These are phyloP conservation scores for Belonocnema kinseyi DNA, from an alignment of 1,140 invertebrate genomes.

Conservation along the genomic window DNA sequence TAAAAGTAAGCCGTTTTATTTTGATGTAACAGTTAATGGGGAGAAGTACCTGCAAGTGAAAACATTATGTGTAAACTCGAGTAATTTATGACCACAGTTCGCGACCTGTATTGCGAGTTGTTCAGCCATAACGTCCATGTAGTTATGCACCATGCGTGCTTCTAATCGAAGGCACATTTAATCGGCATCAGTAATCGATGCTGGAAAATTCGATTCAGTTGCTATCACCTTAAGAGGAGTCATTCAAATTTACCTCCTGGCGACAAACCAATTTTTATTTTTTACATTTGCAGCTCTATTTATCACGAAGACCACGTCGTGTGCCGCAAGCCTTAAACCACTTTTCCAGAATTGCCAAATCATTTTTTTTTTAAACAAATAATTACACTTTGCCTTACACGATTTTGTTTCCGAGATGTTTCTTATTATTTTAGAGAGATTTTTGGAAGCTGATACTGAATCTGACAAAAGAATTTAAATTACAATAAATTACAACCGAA, in stretches of 20 bases:
- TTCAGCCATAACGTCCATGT: not conserved
- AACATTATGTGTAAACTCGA: slow-evolving; percentile 10
- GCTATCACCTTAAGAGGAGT: slow-evolving; percentile 23
- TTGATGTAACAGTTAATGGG: not conserved
- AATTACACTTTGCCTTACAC: too few species aligned
- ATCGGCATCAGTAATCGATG: slow-evolving; percentile 18
- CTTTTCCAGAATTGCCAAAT: not conserved
- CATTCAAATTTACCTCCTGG: slow-evolving; percentile 4
- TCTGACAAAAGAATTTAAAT: too few species aligned
- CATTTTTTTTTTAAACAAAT: too few species aligned
- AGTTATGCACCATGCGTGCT: not conserved
- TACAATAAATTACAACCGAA: too few species aligned
- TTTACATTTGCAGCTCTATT: slow-evolving; percentile 1
- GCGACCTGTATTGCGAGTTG: slow-evolving; percentile 29
- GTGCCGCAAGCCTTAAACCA: slow-evolving; percentile 18
- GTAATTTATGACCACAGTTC: slow-evolving; percentile 14
- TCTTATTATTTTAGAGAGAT: too few species aligned
- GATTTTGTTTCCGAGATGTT: too few species aligned
- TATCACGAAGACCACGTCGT: not conserved
- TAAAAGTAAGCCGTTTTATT: not conserved
- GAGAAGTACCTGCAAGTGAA: slow-evolving; percentile 11
- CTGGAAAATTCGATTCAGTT: slow-evolving; percentile 22
- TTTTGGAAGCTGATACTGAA: too few species aligned
- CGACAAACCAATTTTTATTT: slow-evolving; percentile 13
- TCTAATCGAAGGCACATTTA: slow-evolving; percentile 27